These are phyloP conservation scores for Acronicta leporina DNA, from an alignment of 2,888 invertebrate species.

Conservation along the genomic window DNA sequence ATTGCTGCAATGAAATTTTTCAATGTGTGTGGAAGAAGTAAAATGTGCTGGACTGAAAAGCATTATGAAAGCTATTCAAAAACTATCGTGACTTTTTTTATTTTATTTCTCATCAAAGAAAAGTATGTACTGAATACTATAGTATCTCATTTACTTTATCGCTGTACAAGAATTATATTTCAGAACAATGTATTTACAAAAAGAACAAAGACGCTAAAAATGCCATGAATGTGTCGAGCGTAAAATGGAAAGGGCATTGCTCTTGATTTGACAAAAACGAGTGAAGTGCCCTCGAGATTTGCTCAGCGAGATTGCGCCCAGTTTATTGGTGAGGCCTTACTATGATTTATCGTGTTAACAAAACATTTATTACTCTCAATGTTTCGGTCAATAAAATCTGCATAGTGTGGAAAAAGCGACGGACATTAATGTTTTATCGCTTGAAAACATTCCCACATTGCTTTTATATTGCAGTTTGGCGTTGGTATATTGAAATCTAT, in stretches of 20 bases:
- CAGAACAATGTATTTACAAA: conserved; percentile 26
- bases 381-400: conserved; percentile 30
- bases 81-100: background rate
- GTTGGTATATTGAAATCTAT: conserved; percentile 27
- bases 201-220: conserved; percentile 51
- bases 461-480: conserved; percentile 35
- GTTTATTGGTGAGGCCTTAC: conserved; percentile 65
- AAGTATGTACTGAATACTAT: conserved; percentile 2
- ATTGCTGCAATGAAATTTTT: conserved; percentile 2
- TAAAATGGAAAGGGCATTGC: conserved; percentile 54
- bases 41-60: background rate
- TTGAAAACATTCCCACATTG: conserved; percentile 35
- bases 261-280: conserved; percentile 75
- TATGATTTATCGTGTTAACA: conserved; percentile 59
- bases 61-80: background rate
- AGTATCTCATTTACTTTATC: conserved; percentile 9
- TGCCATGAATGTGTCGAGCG: conserved; percentile 56
- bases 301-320: conserved; percentile 68
- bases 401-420: conserved; percentile 28
- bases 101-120: conserved; percentile 8
- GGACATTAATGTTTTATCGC: conserved; percentile 50
- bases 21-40: too few relatives aligned
- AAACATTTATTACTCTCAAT: conserved; percentile 37
- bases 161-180: conserved; percentile 7
- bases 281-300: conserved; percentile 68